These are phyloP conservation scores for Mesochorus sp. DNA, from an alignment of 2,888 invertebrate genomes.

Conservation along the genomic window DNA sequence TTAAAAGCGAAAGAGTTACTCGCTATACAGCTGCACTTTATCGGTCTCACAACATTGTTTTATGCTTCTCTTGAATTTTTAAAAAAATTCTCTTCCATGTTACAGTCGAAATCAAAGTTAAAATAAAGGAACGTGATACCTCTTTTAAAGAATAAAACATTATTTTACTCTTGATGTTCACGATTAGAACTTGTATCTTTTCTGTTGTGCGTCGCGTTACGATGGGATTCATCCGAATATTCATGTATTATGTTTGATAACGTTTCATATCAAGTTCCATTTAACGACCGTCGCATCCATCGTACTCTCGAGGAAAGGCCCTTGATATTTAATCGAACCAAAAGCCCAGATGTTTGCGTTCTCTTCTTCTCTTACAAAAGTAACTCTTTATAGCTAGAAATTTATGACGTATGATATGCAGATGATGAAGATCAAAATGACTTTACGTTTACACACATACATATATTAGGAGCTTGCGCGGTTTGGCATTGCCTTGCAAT, in stretches of 20 bases:
- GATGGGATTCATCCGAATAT: too few species aligned
- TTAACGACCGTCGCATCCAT: constrained; percentile 29
- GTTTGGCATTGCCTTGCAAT: too few species aligned
- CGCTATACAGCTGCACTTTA: background rate
- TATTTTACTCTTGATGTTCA: too few species aligned
- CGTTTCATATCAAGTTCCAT: background rate
- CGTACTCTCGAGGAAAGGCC: background rate
- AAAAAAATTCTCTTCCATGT: background rate
- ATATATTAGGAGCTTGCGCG: too few species aligned
- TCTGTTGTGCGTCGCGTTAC: too few species aligned
- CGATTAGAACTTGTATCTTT: too few species aligned
- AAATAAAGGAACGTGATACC: too few species aligned
- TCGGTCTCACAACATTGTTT: background rate
- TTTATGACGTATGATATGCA: constrained; percentile 2
- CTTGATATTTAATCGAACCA: constrained; percentile 28
- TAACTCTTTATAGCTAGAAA: background rate
- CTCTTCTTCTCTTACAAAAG: background rate
- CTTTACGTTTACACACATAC: too few species aligned
- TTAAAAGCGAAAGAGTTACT: constrained; percentile 11
- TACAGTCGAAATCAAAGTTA: too few species aligned
- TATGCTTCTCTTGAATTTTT: background rate
- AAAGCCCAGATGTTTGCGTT: constrained; percentile 5
- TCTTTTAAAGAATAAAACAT: too few species aligned
- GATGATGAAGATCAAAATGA: too few species aligned
- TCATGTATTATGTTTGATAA: background rate